phyloP scores from a whole-genome alignment of 2,797 vertebrate species.

The Falco naumanni region DNA sequence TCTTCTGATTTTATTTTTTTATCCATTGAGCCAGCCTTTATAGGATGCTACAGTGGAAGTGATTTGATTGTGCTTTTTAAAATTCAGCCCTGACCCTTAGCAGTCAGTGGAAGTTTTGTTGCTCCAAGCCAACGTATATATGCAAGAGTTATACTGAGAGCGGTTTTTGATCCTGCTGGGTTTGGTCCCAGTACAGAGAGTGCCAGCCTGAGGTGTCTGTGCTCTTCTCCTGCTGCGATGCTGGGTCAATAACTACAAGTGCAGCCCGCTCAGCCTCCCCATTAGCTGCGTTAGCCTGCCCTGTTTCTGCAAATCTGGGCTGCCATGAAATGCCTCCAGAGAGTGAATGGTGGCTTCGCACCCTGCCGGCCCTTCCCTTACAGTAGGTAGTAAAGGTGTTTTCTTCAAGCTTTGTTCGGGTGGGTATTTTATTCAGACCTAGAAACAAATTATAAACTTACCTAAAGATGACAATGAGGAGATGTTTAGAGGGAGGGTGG shows the following conservation, averaged over 20 bases:
- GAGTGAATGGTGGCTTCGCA: not conserved
- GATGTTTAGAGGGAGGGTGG: not conserved
- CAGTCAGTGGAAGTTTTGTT: not conserved
- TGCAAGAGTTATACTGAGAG: not conserved
- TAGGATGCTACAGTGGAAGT: not conserved
- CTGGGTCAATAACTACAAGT: not conserved
- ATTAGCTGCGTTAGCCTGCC: not conserved
- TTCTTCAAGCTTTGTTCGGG: not conserved
- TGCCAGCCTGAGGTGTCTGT: not conserved
- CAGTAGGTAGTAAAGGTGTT: not conserved
- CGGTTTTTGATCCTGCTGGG: not conserved
- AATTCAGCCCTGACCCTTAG: not conserved
- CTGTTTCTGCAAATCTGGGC: not conserved
- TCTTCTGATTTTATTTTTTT: not conserved
- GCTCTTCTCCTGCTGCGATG: not conserved
- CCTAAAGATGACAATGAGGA: not conserved
- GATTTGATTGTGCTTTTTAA: not conserved
- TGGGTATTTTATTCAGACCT: not conserved
- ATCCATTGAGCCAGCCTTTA: not conserved
- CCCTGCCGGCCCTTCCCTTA: not conserved
- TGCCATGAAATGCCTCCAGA: not conserved
- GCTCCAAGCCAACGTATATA: not conserved
- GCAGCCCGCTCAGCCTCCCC: not conserved
- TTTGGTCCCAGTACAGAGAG: not conserved
- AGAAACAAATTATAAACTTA: not conserved